phyloP scores from a whole-genome alignment of 2,888 invertebrate species.

The Ischnus inquisitorius region DNA sequence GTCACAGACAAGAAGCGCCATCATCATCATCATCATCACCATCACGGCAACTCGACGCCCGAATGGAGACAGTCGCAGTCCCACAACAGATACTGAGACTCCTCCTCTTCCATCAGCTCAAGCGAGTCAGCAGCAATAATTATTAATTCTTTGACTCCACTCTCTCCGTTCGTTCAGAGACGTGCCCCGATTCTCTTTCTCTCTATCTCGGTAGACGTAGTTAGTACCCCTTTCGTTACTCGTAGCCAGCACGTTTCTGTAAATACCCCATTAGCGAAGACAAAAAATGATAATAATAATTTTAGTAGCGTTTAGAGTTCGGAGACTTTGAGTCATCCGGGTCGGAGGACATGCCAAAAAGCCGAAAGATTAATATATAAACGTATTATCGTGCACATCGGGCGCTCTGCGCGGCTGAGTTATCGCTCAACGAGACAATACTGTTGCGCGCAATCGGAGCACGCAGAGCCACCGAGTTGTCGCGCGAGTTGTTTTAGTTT shows the following conservation, averaged over 20 bases:
- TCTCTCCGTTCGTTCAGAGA: slow-evolving; percentile 35
- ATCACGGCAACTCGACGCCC: slow-evolving; percentile 86
- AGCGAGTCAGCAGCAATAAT: slow-evolving; percentile 21
- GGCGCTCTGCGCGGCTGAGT: not conserved
- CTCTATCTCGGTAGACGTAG: slow-evolving; percentile 2
- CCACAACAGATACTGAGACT: slow-evolving; percentile 86
- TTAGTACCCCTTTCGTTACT: slow-evolving; percentile 10
- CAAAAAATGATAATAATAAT: slow-evolving; percentile 20
- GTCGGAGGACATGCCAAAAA: slow-evolving; percentile 84
- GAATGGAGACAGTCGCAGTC: slow-evolving; percentile 87
- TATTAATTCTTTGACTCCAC: slow-evolving; percentile 10
- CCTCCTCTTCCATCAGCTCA: not conserved
- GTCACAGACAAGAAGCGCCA: slow-evolving; percentile 89
- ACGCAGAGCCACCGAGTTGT: not conserved
- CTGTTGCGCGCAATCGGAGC: not conserved
- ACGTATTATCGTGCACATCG: slow-evolving; percentile 7
- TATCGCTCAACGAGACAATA: not conserved
- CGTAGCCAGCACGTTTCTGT: slow-evolving; percentile 57
- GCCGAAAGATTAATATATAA: slow-evolving; percentile 78
- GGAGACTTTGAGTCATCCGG: slow-evolving; percentile 72
- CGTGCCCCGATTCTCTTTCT: slow-evolving; percentile 21
- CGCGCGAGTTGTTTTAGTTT: slow-evolving; percentile 13
- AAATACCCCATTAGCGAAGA: slow-evolving; percentile 50
- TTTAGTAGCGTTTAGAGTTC: slow-evolving; percentile 63
- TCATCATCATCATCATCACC: slow-evolving; percentile 92